Evolutionary conservation across 2,113 vertebrate species (phyloP), one percentile per base, ranked within the genome.

Genomic region (Colinus virginianus): DNA sequence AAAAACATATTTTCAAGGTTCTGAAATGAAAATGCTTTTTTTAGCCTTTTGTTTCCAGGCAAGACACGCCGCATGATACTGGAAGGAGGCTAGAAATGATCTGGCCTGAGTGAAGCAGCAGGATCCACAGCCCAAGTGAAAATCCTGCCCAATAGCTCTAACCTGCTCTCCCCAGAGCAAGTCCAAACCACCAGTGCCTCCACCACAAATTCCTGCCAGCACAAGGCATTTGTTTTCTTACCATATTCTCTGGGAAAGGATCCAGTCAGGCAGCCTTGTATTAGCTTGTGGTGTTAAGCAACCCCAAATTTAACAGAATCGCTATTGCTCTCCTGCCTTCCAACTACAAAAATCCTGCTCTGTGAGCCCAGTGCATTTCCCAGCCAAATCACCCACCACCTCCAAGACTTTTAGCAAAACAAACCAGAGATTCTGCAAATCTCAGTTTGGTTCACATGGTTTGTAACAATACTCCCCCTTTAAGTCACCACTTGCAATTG

Each of bases 281-380:
- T 48, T 71, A 78, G 45, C 76, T 92, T 90, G 69, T 77, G 58
- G 61, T 61, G 13, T 84, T 76, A 72, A 80, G 84, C 43, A 42
- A 91, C 38, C 40, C 72, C 72, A 92, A 61, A 78, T 91, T 94
- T 85, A 90, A 85, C 46, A 80, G 45, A 67, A 88, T 70, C n/a
- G 43, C 32, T 40, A 26, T 43, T 56, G 43, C 46, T 58, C 30
- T 46, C 12, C 78, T 55, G 45, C 34, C 32, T 87, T 79, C 78
- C 76, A 85, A 85, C 32, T 71, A 64, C 5, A 20, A n/a, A 88
- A 88, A 95, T 81, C 72, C 62, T 78, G 48, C 53, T 72, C 76
- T 80, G 43, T 0, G 2, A 84, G 64, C 75, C 62, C 78, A 70
- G 70, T 13, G 45, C 26, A 49, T 84, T 90, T 92, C 58, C 77